Evolutionary conservation across 2,797 vertebrate species (phyloP).

Genomic region (Mastacembelus armatus): DNA sequence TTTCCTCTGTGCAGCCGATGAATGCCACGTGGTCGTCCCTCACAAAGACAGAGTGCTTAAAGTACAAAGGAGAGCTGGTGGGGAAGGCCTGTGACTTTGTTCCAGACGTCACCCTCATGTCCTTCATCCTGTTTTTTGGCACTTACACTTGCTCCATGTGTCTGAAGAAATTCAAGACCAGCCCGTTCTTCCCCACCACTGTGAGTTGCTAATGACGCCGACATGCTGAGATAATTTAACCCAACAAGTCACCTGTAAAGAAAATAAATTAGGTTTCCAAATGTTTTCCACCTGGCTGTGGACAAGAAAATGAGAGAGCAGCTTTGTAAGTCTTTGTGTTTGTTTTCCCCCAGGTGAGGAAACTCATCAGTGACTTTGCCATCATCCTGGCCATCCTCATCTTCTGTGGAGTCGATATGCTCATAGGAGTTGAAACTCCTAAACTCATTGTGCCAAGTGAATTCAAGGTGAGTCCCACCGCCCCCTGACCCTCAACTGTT

Average conservation of each 20-base stretch:
- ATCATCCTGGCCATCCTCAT: constrained; percentile 97
- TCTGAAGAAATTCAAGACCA: constrained; percentile 98
- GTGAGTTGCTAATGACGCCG: constrained; percentile 81
- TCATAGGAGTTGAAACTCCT: constrained; percentile 95
- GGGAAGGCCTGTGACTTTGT: constrained; percentile 90
- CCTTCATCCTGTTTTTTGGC: constrained; percentile 96
- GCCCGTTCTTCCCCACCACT: constrained; percentile 95
- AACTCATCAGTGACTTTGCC: constrained; percentile 98
- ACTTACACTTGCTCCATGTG: constrained; percentile 97
- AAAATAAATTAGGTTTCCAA: not conserved
- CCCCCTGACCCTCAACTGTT: not conserved
- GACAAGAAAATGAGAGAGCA: not conserved
- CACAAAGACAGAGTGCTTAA: constrained; percentile 88
- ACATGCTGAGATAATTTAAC: not conserved
- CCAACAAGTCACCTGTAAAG: not conserved
- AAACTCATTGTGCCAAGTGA: constrained; percentile 97
- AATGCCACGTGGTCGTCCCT: constrained; percentile 90
- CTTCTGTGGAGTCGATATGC: constrained; percentile 93
- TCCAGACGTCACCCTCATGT: constrained; percentile 96
- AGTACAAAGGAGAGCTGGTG: constrained; percentile 88
- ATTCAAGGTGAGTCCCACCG: constrained; percentile 92
- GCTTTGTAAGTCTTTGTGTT: constrained; percentile 16
- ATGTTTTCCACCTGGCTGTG: not conserved
- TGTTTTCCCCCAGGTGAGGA: constrained; percentile 87
- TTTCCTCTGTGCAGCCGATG: constrained; percentile 47